Evolutionary conservation across 2,888 invertebrate genomes (phyloP).

Genomic region (Dusona sp.): DNA sequence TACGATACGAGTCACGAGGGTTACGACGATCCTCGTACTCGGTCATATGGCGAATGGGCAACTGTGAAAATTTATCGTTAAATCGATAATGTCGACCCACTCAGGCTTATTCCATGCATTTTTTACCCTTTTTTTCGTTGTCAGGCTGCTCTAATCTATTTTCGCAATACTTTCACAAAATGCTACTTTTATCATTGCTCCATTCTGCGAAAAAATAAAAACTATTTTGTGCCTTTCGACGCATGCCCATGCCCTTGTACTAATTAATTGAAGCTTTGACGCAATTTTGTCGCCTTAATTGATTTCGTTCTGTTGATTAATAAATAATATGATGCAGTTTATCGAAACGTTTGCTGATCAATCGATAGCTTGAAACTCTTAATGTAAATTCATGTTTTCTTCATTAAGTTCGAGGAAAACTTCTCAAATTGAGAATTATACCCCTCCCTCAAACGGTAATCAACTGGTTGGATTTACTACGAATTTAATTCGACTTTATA

Average conservation of each 20-base stretch:
- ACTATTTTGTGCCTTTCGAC: neutral
- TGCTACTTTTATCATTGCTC: too few relatives aligned
- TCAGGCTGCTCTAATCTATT: neutral
- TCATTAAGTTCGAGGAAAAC: neutral
- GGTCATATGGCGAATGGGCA: slow-evolving; percentile 19
- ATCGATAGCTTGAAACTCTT: neutral
- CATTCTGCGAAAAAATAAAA: neutral
- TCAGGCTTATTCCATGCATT: neutral
- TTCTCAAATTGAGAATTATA: neutral
- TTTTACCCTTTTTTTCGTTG: neutral
- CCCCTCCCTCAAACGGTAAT: neutral
- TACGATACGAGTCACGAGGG: slow-evolving; percentile 21
- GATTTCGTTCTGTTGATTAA: neutral
- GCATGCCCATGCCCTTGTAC: neutral
- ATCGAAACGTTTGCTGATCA: neutral
- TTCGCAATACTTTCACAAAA: neutral
- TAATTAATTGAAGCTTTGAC: neutral
- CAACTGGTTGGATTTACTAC: neutral
- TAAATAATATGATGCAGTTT: neutral
- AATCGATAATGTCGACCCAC: slow-evolving; percentile 61
- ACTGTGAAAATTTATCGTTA: slow-evolving; percentile 61
- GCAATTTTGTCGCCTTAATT: neutral
- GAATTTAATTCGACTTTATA: neutral
- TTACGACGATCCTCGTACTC: slow-evolving; percentile 47
- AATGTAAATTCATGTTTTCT: neutral